Evolutionary conservation across 2,797 vertebrate genomes (phyloP).

Genomic region (Knipowitschia caucasica): DNA sequence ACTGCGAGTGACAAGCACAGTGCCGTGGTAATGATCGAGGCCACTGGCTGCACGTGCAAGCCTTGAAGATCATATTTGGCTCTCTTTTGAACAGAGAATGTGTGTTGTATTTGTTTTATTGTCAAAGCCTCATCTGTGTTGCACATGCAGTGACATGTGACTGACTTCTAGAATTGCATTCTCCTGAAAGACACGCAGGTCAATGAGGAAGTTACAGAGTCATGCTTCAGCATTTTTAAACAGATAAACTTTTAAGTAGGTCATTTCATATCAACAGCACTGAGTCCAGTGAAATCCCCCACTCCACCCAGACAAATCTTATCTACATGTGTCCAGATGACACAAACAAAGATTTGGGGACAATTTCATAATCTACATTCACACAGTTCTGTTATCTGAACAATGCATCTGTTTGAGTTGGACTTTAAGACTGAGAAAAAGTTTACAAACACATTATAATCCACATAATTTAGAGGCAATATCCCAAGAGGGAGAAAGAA

Average conservation of each 20-base stretch:
- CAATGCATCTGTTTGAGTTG: slow-evolving; percentile 6
- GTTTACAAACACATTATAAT: slow-evolving; percentile 6
- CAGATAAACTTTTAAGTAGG: slow-evolving; percentile 51
- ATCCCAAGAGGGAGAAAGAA: slow-evolving; percentile 28
- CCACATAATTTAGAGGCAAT: slow-evolving; percentile 14
- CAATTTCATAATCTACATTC: slow-evolving; percentile 22
- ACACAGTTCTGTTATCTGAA: slow-evolving; percentile 13
- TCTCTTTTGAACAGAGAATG: slow-evolving; percentile 2
- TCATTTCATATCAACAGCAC: slow-evolving; percentile 47
- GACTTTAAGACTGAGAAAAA: slow-evolving; percentile 9
- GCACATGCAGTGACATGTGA: neutral
- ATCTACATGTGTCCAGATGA: slow-evolving; percentile 46
- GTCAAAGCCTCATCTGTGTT: neutral
- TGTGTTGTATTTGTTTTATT: neutral
- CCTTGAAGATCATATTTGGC: slow-evolving; percentile 18
- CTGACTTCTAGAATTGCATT: slow-evolving; percentile 6
- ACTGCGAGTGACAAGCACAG: slow-evolving; percentile 41
- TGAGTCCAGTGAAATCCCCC: slow-evolving; percentile 44
- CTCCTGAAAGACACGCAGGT: slow-evolving; percentile 11
- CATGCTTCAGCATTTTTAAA: slow-evolving; percentile 39
- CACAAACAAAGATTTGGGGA: slow-evolving; percentile 35
- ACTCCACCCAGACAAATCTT: slow-evolving; percentile 50
- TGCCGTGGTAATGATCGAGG: slow-evolving; percentile 45
- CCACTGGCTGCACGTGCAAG: slow-evolving; percentile 10
- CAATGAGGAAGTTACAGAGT: slow-evolving; percentile 45